Conservation (phyloP, 2,113 vertebrate genomes). For the Pseudolaguvia tuberculata region DNA sequence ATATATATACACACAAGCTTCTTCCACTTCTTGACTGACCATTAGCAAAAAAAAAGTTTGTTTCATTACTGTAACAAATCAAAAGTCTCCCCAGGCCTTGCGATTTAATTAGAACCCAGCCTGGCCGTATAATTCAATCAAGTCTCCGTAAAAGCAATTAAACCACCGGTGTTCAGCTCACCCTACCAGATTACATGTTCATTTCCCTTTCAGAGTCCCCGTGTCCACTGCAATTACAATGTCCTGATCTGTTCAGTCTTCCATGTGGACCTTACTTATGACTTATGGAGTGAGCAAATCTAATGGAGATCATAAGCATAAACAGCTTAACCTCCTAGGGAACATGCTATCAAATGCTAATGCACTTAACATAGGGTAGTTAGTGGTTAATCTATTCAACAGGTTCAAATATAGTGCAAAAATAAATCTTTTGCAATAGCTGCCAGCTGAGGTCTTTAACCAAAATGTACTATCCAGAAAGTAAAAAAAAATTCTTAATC, state of each 20-base stretch:
- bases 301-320: constrained; percentile 40
- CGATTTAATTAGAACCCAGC: constrained; percentile 69
- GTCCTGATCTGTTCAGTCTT: constrained; percentile 19
- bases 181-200: constrained; percentile 62
- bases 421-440: neutral
- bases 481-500: neutral
- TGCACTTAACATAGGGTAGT: neutral
- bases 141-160: constrained; percentile 72
- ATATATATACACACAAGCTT: too few relatives aligned
- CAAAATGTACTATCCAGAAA: neutral
- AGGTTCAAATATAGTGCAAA: neutral
- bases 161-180: constrained; percentile 66
- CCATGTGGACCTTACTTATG: constrained; percentile 35
- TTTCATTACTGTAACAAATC: constrained; percentile 13
- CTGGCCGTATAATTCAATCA: constrained; percentile 71
- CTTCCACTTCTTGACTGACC: neutral
- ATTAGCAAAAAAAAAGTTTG: constrained; percentile 22
- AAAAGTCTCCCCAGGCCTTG: constrained; percentile 57
- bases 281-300: constrained; percentile 40
- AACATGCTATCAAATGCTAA: constrained; percentile 12
- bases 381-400: neutral
- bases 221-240: constrained; percentile 65
- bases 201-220: constrained; percentile 62
- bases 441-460: neutral
- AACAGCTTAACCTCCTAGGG: neutral